Evolutionary conservation across 1,140 invertebrate species (phyloP).

Genomic region (Macrosteles quadrilineatus): DNA sequence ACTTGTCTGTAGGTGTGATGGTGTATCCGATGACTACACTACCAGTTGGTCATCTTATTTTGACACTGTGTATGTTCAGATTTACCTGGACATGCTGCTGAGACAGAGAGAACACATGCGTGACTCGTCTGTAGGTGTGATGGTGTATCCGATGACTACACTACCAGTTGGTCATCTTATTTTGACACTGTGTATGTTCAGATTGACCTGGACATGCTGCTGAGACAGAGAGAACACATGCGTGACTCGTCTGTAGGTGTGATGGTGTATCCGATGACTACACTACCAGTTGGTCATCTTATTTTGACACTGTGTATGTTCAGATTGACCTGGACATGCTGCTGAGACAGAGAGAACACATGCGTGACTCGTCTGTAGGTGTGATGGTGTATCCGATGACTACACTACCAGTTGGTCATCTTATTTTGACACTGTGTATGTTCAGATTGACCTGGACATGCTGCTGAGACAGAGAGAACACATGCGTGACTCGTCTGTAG

Average conservation of each 20-base stretch:
- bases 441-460: slow-evolving; percentile 23
- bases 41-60: too few relatives aligned
- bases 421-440: too few relatives aligned
- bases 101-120: slow-evolving; percentile 2
- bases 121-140: neutral
- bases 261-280: too few relatives aligned
- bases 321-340: slow-evolving; percentile 22
- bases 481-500: neutral
- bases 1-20: neutral
- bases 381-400: slow-evolving; percentile 9
- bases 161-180: too few relatives aligned
- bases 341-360: slow-evolving; percentile 3
- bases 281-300: too few relatives aligned
- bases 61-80: too few relatives aligned
- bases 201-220: slow-evolving; percentile 11
- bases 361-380: neutral
- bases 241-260: neutral
- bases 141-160: too few relatives aligned
- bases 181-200: too few relatives aligned
- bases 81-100: slow-evolving; percentile 8
- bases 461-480: slow-evolving; percentile 6
- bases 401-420: neutral
- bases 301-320: too few relatives aligned
- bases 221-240: slow-evolving; percentile 7
- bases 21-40: too few relatives aligned